phyloP scores from a whole-genome alignment of 2,113 vertebrate genomes.

The Microtus pennsylvanicus region DNA sequence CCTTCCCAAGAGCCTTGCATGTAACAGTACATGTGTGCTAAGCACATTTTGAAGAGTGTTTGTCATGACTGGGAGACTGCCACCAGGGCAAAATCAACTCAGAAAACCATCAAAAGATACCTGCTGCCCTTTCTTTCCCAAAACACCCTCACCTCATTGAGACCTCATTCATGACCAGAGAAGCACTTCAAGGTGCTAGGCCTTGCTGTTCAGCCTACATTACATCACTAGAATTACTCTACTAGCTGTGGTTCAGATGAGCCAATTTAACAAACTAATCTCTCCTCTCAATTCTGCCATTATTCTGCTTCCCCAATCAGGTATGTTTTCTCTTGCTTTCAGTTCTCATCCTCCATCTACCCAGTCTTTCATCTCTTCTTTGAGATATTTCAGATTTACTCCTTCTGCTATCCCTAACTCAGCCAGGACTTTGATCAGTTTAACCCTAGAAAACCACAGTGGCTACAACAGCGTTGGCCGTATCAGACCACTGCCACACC shows the following conservation, averaged over 20 bases:
- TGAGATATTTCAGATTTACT: background rate
- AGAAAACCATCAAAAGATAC: background rate
- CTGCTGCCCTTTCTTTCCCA: background rate
- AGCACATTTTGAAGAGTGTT: background rate
- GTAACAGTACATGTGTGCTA: background rate
- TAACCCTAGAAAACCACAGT: background rate
- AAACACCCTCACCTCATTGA: too few species aligned
- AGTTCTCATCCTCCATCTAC: background rate
- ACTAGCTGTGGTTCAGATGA: background rate
- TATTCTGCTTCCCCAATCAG: background rate
- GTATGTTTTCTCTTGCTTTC: background rate
- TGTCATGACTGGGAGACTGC: background rate
- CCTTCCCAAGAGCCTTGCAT: slow-evolving; percentile 8
- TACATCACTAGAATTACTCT: background rate
- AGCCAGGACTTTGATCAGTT: slow-evolving; percentile 6
- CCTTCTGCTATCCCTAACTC: background rate
- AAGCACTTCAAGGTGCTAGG: background rate
- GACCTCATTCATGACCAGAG: background rate
- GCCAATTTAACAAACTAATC: background rate
- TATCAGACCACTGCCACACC: background rate
- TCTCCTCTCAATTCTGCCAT: slow-evolving; percentile 19
- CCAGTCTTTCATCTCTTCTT: slow-evolving; percentile 11
- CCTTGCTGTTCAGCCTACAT: background rate
- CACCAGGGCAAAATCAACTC: background rate
- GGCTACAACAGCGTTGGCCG: background rate